Evolutionary conservation across 2,113 vertebrate species (phyloP).

Genomic region (Pimephales promelas): DNA sequence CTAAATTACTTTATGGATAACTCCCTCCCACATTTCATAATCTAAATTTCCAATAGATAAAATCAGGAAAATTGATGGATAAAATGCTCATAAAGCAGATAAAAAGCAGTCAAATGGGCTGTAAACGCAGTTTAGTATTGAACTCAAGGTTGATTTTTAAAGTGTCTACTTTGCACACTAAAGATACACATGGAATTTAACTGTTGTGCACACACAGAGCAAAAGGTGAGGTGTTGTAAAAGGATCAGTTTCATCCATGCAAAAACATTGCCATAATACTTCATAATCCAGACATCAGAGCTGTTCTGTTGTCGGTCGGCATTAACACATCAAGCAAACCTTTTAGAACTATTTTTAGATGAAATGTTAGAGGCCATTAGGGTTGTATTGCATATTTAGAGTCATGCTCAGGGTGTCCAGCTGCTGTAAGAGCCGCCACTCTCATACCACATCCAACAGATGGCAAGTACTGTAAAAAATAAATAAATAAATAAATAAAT

Average conservation of each 20-base stretch:
- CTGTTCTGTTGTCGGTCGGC: conserved; percentile 51
- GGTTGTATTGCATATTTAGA: conserved; percentile 64
- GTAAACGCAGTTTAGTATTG: too few relatives aligned
- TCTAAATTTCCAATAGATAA: not conserved
- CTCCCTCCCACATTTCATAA: not conserved
- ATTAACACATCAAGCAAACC: conserved; percentile 57
- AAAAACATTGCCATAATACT: conserved; percentile 59
- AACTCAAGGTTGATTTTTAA: too few relatives aligned
- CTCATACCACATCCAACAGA: conserved; percentile 69
- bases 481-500: conserved; percentile 66
- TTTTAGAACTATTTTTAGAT: conserved; percentile 53
- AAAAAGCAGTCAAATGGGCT: not conserved
- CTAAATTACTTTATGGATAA: not conserved
- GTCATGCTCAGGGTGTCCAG: conserved; percentile 60
- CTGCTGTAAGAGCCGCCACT: conserved; percentile 68
- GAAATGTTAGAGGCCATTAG: conserved; percentile 63
- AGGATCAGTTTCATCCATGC: conserved; percentile 9
- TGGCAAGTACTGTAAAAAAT: conserved; percentile 72
- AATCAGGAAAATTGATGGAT: not conserved
- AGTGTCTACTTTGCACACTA: not conserved
- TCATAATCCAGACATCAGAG: conserved; percentile 46
- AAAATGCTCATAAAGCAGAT: not conserved
- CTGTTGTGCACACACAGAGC: conserved; percentile 14
- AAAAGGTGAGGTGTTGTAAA: not conserved
- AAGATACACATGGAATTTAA: not conserved